Conservation (phyloP, 2,888 invertebrate genomes). For the Aleiodes alternator region DNA sequence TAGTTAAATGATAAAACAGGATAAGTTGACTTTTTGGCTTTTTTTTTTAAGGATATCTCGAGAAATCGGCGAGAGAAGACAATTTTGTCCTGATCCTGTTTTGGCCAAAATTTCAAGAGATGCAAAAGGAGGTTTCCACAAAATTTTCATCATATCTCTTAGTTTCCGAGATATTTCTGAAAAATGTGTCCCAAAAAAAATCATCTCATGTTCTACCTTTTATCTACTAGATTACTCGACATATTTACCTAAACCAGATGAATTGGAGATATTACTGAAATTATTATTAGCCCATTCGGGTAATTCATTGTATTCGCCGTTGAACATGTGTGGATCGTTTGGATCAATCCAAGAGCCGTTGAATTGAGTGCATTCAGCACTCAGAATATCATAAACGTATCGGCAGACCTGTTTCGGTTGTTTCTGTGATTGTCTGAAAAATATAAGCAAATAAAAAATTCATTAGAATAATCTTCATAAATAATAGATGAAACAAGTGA, state of each 20-base stretch:
- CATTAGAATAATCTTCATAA: conserved; percentile 35
- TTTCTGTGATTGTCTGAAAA: conserved; percentile 83
- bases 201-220: no score
- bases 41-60: no score
- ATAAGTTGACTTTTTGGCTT: no score
- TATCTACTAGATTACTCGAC: background rate
- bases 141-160: no score
- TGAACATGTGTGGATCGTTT: conserved; percentile 73
- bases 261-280: conserved; percentile 66
- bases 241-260: conserved; percentile 53
- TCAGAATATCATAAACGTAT: conserved; percentile 80
- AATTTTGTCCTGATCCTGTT: no score
- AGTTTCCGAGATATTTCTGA: no score
- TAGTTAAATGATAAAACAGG: no score
- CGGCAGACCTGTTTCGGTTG: conserved; percentile 85
- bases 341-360: conserved; percentile 75
- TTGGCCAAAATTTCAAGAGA: no score
- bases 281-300: conserved; percentile 70
- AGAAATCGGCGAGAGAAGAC: no score
- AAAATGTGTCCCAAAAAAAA: no score
- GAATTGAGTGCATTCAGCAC: conserved; percentile 80
- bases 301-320: conserved; percentile 73
- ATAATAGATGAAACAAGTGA: no score
- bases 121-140: no score
- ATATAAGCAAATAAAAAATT: conserved; percentile 43